Base-by-base conservation (phyloP, 2,797 vertebrate species). In the Esox lucius region DNA sequence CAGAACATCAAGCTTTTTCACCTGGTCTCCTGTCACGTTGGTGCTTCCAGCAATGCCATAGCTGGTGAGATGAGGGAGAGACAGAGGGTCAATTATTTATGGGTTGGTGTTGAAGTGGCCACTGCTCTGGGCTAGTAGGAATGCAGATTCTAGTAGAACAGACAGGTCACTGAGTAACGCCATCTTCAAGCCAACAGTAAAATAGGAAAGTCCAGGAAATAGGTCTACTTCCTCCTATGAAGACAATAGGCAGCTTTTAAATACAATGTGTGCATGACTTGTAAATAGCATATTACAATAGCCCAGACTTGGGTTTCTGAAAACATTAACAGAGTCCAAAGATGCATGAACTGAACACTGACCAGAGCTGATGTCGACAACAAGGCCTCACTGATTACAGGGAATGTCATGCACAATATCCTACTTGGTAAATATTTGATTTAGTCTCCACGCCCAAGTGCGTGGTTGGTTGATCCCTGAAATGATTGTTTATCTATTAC, bases 11-110 rank as follows among this genome's bases (percentile, higher is more conserved):
- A 99, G 78, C 83, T 99, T 99, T 92, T 99, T 99, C 26, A 99
- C 98, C 82, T 99, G 96, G 80, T 99, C 98, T 1, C 97, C 97
- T 0, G 98, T 99, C 83, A 99, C 95, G 1, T 99, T 99, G 84
- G 96, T 97, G 88, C 93, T 96, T 15, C 98, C 97, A 26, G 96
- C 95, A 77, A 99, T 98, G 79, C 98, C 97, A 80, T 97, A 98
- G 5, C 98, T 98, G 78, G 24, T 4, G 24, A 13, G 59, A 22
- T 26, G 22, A 26, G 69, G 19, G 22, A 49, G 46, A 42, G 15
- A 22, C 7, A 49, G 33, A n/a, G 53, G 53, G 53, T 56, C 8
- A 22, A 22, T 19, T 3, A 9, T 42, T 5, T 15, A 1, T 46
- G 12, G 16, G 31, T 4, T 56, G 17, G 51, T 16, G n/a, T 56